Conservation (phyloP, 2,113 vertebrate genomes). For the Pituophis catenifer region DNA sequence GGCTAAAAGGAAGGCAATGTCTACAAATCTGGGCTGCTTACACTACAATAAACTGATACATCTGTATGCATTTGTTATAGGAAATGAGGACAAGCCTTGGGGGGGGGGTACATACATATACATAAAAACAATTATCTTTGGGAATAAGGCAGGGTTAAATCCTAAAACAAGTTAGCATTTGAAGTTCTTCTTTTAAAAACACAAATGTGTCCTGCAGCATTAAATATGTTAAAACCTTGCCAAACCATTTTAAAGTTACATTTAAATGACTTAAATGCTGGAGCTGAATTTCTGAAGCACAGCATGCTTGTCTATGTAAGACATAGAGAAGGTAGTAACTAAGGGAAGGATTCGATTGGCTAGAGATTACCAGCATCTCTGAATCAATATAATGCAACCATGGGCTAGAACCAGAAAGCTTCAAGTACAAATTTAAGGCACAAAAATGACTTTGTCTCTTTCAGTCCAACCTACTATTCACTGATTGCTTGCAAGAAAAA, state of each 20-base stretch:
- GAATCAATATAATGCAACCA: background rate
- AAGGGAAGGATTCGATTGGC: background rate
- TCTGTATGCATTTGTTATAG: background rate
- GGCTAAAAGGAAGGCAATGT: background rate
- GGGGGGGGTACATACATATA: background rate
- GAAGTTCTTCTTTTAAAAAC: background rate
- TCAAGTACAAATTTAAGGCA: background rate
- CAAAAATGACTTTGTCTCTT: background rate
- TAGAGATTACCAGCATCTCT: background rate
- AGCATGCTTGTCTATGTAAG: background rate
- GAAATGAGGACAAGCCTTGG: background rate
- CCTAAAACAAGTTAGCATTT: background rate
- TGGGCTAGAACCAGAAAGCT: background rate
- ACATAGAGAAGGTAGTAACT: background rate
- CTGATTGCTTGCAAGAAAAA: background rate
- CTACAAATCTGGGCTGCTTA: background rate
- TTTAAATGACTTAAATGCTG: background rate
- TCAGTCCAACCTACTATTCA: background rate
- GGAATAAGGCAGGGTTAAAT: background rate
- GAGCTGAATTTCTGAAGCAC: background rate
- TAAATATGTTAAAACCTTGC: constrained; percentile 10
- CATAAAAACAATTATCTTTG: background rate
- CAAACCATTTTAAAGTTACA: background rate
- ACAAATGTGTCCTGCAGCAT: background rate
- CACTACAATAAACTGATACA: background rate